A percentile compares a stretch with the other conserved stretches of the same genome.
phyloP scores from a whole-genome alignment of 2,888 invertebrate genomes.

The Anoplius nigerrimus region DNA sequence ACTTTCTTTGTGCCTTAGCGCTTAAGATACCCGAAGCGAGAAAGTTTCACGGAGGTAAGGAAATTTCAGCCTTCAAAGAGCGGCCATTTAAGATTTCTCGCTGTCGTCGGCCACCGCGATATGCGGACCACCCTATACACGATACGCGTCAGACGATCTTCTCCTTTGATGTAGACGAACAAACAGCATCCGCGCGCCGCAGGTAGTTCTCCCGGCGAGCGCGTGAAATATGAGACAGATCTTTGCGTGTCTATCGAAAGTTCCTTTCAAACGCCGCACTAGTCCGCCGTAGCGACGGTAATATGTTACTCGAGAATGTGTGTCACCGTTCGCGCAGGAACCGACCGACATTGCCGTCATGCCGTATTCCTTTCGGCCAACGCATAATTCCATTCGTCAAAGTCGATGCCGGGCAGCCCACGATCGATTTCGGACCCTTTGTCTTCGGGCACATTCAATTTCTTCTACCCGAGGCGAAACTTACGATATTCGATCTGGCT shows the following conservation, averaged over 20 bases:
- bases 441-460: no score
- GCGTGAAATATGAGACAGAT: constrained; percentile 22
- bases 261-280: constrained; percentile 13
- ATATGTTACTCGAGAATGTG: constrained; percentile 13
- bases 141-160: background rate
- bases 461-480: no score
- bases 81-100: background rate
- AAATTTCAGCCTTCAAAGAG: background rate
- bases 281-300: constrained; percentile 4
- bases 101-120: background rate
- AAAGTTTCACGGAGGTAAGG: no score
- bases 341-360: background rate
- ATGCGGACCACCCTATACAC: background rate
- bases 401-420: no score
- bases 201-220: constrained; percentile 6
- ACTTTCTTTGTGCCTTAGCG: no score
- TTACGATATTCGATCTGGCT: no score
- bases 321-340: background rate
- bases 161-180: constrained; percentile 10
- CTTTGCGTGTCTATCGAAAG: constrained; percentile 23
- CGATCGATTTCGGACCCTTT: no score
- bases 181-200: constrained; percentile 11
- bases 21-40: no score
- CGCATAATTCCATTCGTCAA: no score
- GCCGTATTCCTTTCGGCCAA: no score